Evolutionary conservation across 2,113 vertebrate genomes (phyloP).

Genomic region (Esox niger): DNA sequence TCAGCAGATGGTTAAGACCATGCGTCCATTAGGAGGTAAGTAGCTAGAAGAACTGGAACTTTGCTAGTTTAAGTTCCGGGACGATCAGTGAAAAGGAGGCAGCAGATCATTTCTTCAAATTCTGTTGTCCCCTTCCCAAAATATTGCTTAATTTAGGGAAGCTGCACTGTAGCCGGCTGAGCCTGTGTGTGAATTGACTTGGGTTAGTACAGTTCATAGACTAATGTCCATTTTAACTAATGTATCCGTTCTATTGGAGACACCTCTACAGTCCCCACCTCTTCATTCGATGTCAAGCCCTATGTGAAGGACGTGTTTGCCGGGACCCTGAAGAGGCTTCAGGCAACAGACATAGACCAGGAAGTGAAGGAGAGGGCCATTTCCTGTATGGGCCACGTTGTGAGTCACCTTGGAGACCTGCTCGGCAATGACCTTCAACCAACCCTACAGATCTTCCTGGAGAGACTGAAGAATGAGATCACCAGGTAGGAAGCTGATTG

Average conservation of each 20-base stretch:
- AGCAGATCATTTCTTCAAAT: no score
- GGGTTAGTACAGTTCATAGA: neutral
- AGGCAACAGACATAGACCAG: slow-evolving; percentile 92
- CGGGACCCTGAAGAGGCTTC: slow-evolving; percentile 79
- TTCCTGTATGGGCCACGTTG: slow-evolving; percentile 86
- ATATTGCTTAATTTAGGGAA: no score
- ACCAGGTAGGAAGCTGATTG: slow-evolving; percentile 56
- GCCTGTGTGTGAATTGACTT: no score
- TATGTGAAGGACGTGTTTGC: slow-evolving; percentile 79
- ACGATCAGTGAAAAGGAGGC: no score
- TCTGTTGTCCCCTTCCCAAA: no score
- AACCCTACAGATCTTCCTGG: slow-evolving; percentile 84
- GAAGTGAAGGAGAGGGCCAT: slow-evolving; percentile 95
- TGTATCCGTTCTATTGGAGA: no score
- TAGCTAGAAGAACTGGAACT: no score
- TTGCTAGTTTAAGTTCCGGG: no score
- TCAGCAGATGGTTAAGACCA: slow-evolving; percentile 82
- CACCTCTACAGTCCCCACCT: slow-evolving; percentile 2
- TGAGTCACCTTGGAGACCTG: slow-evolving; percentile 83
- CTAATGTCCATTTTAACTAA: neutral
- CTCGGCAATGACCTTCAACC: slow-evolving; percentile 78
- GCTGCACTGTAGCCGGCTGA: no score
- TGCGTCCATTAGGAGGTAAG: slow-evolving; percentile 71
- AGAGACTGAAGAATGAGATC: slow-evolving; percentile 90
- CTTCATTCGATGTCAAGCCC: slow-evolving; percentile 75